phyloP scores from a whole-genome alignment of 2,888 invertebrate species.

The Geophilus truncorum region DNA sequence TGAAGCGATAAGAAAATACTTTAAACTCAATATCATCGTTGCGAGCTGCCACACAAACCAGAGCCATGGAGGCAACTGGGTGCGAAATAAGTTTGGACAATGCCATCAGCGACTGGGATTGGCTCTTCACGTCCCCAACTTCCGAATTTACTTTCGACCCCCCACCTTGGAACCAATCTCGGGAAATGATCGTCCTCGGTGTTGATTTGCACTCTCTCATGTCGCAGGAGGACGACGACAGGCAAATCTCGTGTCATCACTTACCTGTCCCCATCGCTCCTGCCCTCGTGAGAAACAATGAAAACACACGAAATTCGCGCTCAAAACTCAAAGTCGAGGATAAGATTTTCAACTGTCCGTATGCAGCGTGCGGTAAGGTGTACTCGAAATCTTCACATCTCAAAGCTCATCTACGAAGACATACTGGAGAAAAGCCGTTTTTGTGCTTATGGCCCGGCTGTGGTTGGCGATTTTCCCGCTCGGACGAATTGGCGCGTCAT shows the following conservation, averaged over 20 bases:
- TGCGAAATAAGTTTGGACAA: not conserved
- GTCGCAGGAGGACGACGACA: not conserved
- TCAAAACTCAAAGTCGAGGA: constrained; percentile 44
- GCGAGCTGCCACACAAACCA: not conserved
- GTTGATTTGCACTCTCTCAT: constrained; percentile 28
- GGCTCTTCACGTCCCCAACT: not conserved
- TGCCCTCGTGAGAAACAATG: not conserved
- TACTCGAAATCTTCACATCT: constrained; percentile 97
- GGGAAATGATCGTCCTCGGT: constrained; percentile 31
- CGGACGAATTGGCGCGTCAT: constrained; percentile 93
- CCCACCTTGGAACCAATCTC: constrained; percentile 7
- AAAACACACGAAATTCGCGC: not conserved
- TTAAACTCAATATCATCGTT: not conserved
- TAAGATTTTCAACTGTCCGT: constrained; percentile 64
- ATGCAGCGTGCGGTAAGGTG: constrained; percentile 68
- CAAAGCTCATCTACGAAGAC: constrained; percentile 97
- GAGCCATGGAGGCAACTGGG: not conserved
- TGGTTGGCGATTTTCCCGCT: constrained; percentile 90
- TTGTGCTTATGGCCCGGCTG: constrained; percentile 97
- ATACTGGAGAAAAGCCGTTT: constrained; percentile 93
- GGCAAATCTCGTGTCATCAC: not conserved
- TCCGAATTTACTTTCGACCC: not conserved
- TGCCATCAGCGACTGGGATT: constrained; percentile 29
- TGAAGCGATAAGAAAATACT: not conserved
- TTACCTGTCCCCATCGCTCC: not conserved